phyloP scores from a whole-genome alignment of 2,113 vertebrate species.

The Mormoops blainvillei region DNA sequence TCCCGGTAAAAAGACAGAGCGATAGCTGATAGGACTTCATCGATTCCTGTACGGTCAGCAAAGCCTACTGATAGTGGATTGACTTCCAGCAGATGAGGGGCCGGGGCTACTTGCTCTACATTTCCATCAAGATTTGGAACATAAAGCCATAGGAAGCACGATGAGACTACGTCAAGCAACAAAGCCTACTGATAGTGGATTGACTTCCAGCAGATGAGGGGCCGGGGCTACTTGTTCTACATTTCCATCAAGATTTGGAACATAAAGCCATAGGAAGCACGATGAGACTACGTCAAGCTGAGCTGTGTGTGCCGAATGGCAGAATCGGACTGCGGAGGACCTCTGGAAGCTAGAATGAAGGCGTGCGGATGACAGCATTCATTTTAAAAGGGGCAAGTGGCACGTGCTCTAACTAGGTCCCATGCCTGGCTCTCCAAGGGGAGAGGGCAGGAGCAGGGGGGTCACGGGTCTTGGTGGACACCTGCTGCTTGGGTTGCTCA shows the following conservation, averaged over 20 bases:
- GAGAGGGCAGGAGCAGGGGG: fast-evolving
- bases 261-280: too few species aligned
- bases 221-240: too few species aligned
- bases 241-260: too few species aligned
- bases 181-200: too few species aligned
- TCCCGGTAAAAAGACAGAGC: neutral
- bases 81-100: neutral
- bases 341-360: neutral
- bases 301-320: neutral
- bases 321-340: neutral
- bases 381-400: neutral
- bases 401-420: neutral
- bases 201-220: too few species aligned
- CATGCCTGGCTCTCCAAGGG: neutral
- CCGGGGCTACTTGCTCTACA: too few species aligned
- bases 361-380: neutral
- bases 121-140: neutral
- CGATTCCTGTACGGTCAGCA: neutral
- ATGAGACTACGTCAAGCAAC: too few species aligned
- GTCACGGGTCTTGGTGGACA: too few species aligned
- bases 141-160: fast-evolving
- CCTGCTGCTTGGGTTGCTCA: neutral
- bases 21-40: neutral
- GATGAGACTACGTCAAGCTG: too few species aligned
- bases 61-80: too few species aligned